Base-by-base conservation (phyloP, 2,797 vertebrate species). In the Molossus molossus region DNA sequence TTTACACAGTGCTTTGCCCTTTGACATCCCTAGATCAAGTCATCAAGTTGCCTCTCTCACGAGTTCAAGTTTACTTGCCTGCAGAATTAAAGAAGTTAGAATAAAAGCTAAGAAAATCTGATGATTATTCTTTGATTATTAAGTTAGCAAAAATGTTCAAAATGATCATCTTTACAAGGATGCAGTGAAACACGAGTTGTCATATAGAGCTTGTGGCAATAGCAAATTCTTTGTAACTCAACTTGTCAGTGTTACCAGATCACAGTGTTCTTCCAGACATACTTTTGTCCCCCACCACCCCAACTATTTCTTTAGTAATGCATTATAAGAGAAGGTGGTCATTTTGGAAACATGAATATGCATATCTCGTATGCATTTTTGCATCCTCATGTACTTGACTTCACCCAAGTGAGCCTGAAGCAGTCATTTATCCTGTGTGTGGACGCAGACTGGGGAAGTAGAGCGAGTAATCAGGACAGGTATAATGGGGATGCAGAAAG, bases 141-240 rank as follows among this genome's bases (percentile, higher is more conserved):
- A 89, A 83, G 6, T 79, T 69, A 95, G 50, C 1, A 80, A 72
- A 58, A 33, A 9, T 7, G 65, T 89, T 81, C 18, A 70, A 81
- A 92, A 69, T 76, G 70, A 7, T 92, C 45, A 55, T 45, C 13
- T 29, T 72, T 53, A 48, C 4, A 75, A 91, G 18, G n/a, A 75
- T 86, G 27, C 29, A 27, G 20, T 90, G n/a, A 89, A 83, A 64
- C 3, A 11, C 45, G 1, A 17, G 3, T 18, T 53, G 21, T 60
- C 62, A 29, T 29, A 5, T 18, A 64, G 33, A 33, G 20, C 5
- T 5, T 67, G 50, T 55, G 58, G 21, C 62, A 45, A 69, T 14
- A 50, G 27, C 20, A 81, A 92, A 77, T 84, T 93, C 4, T 87
- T 86, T 62, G 6, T 50, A 73, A 91, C 76, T 83, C 27, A 94